phyloP scores from a whole-genome alignment of 2,888 invertebrate genomes.

The Epiblema foenella region DNA sequence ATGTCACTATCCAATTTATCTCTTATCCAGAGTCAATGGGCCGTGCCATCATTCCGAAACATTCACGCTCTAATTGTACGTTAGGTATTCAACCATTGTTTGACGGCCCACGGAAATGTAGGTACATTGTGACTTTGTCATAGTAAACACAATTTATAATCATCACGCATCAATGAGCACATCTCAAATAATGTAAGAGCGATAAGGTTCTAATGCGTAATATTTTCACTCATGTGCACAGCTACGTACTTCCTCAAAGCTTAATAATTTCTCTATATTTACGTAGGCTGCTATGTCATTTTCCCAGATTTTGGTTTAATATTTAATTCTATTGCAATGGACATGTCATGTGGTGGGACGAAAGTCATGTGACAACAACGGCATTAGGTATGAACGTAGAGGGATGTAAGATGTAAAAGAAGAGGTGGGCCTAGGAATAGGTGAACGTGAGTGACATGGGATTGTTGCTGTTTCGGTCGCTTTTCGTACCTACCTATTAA shows the following conservation, averaged over 20 bases:
- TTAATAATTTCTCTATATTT: background rate
- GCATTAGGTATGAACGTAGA: too few relatives aligned
- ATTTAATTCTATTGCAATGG: too few relatives aligned
- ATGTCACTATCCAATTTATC: constrained; percentile 52
- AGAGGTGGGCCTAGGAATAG: too few relatives aligned
- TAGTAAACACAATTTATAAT: background rate
- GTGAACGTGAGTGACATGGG: too few relatives aligned
- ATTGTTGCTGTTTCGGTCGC: background rate
- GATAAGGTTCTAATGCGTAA: background rate
- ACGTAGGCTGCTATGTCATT: constrained; percentile 18
- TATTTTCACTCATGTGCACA: background rate
- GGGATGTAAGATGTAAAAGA: too few relatives aligned
- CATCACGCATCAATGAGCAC: background rate
- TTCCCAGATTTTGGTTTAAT: constrained; percentile 15
- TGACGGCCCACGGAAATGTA: constrained; percentile 19
- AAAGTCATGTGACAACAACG: too few relatives aligned
- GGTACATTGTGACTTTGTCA: constrained; percentile 1
- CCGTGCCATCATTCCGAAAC: constrained; percentile 64
- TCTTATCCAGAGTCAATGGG: constrained; percentile 68
- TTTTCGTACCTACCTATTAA: background rate
- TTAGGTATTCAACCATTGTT: constrained; percentile 51
- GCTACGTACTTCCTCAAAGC: background rate
- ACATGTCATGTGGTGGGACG: too few relatives aligned
- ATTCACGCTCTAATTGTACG: constrained; percentile 69
- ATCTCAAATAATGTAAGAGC: background rate